Conservation (phyloP, 2,888 invertebrate species). For the Isoperla grammatica region DNA sequence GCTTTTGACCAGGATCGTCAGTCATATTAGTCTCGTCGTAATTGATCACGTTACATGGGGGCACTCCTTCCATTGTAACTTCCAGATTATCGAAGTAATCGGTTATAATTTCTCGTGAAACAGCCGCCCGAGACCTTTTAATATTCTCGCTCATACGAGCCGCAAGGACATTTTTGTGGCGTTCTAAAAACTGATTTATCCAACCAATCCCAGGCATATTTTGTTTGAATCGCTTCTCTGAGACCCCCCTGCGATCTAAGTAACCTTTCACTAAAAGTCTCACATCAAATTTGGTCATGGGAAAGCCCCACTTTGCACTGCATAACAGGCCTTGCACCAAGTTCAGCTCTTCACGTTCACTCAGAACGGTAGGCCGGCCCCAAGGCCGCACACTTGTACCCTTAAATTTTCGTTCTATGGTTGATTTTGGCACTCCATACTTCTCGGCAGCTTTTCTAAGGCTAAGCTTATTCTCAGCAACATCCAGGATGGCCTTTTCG, state of each 20-base stretch:
- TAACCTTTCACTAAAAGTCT: conserved; percentile 17
- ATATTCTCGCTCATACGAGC: conserved; percentile 26
- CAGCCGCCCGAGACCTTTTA: conserved; percentile 33
- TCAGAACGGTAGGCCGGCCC: too few species aligned
- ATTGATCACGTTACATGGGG: conserved; percentile 31
- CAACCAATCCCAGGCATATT: conserved; percentile 21
- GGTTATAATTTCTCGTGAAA: conserved; percentile 31
- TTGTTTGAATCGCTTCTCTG: conserved; percentile 12
- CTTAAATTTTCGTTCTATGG: too few species aligned
- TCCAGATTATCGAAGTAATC: conserved; percentile 34
- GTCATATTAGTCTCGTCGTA: conserved; percentile 38
- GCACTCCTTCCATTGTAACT: conserved; percentile 26
- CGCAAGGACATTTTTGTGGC: conserved; percentile 16
- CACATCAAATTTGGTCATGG: conserved; percentile 16
- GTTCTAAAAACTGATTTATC: conserved; percentile 13
- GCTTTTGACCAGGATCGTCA: conserved; percentile 36
- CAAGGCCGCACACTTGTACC: too few species aligned
- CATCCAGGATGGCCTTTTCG: too few species aligned
- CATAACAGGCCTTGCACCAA: too few species aligned
- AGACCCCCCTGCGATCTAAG: conserved; percentile 7
- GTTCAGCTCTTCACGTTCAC: too few species aligned
- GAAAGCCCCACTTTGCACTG: conserved; percentile 24
- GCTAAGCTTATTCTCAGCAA: too few species aligned
- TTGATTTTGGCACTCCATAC: too few species aligned
- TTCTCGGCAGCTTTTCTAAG: too few species aligned